phyloP scores from a whole-genome alignment of 1,140 invertebrate genomes.

The Zaprionus nigranus region DNA sequence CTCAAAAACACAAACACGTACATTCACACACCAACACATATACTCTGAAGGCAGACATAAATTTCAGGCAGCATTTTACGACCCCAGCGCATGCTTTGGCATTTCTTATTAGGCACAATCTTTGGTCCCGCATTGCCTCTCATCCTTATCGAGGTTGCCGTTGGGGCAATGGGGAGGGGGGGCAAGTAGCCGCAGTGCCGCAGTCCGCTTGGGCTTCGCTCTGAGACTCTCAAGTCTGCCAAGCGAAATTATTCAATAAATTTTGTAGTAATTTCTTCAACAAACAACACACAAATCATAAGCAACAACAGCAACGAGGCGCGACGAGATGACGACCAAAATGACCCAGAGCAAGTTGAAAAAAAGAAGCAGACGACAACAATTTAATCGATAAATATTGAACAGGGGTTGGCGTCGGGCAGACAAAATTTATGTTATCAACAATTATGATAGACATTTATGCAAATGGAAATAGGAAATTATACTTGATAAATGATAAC shows the following conservation, averaged over 20 bases:
- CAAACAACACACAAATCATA: conserved; percentile 82
- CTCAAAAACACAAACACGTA: not conserved
- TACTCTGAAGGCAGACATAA: conserved; percentile 40
- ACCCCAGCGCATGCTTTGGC: conserved; percentile 74
- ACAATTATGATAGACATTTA: conserved; percentile 31
- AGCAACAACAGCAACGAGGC: conserved; percentile 19
- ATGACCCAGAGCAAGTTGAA: conserved; percentile 26
- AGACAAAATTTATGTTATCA: conserved; percentile 35
- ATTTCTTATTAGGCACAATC: conserved; percentile 74
- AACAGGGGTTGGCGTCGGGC: not conserved
- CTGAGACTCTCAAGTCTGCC: conserved; percentile 24
- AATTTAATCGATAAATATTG: conserved; percentile 50
- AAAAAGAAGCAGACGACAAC: conserved; percentile 12
- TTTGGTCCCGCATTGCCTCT: conserved; percentile 11
- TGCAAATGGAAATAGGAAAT: conserved; percentile 38
- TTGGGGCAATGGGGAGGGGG: no score
- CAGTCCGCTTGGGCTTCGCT: conserved; percentile 8
- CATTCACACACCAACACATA: not conserved
- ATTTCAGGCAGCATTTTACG: conserved; percentile 77
- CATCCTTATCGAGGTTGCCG: conserved; percentile 28
- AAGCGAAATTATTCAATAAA: conserved; percentile 80
- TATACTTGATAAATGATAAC: conserved; percentile 17
- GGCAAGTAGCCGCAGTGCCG: not conserved
- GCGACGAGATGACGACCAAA: conserved; percentile 20
- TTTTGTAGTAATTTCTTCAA: conserved; percentile 80